phyloP scores from a whole-genome alignment of 2,888 invertebrate genomes.

The Microchrysa polita region DNA sequence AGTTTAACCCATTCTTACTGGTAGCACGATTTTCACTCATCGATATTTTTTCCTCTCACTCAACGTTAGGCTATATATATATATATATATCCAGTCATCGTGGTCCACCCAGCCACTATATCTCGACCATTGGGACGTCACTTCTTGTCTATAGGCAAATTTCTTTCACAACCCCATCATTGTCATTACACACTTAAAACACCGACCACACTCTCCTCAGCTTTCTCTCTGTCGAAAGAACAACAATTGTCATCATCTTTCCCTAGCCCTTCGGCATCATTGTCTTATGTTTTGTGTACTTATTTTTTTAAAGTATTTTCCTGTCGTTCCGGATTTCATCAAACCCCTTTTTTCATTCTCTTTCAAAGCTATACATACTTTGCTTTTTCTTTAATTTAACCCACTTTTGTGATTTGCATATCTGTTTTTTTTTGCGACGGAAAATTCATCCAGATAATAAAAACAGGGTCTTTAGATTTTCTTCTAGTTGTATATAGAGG shows the following conservation, averaged over 20 bases:
- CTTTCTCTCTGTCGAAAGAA: not conserved
- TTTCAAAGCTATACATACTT: not conserved
- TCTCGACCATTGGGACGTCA: too few relatives aligned
- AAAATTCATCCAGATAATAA: not conserved
- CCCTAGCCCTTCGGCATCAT: not conserved
- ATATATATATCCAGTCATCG: too few relatives aligned
- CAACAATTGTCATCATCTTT: not conserved
- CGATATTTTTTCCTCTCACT: conserved; percentile 1
- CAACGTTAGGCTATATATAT: not conserved
- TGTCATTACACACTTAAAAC: too few relatives aligned
- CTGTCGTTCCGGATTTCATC: not conserved
- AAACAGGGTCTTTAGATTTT: not conserved
- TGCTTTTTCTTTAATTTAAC: conserved; percentile 18
- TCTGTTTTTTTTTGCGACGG: not conserved
- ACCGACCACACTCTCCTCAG: too few relatives aligned
- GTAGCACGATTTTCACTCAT: conserved; percentile 6
- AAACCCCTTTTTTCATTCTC: conserved; percentile 27
- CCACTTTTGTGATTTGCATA: not conserved
- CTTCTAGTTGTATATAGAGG: too few relatives aligned
- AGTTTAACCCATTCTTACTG: not conserved
- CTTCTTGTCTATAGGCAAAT: too few relatives aligned
- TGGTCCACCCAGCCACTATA: not conserved
- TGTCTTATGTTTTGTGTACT: too few relatives aligned
- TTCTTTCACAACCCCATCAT: too few relatives aligned
- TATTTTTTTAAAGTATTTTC: too few relatives aligned